Evolutionary conservation across 1,140 invertebrate genomes (phyloP).

Genomic region (Coboldia fuscipes): DNA sequence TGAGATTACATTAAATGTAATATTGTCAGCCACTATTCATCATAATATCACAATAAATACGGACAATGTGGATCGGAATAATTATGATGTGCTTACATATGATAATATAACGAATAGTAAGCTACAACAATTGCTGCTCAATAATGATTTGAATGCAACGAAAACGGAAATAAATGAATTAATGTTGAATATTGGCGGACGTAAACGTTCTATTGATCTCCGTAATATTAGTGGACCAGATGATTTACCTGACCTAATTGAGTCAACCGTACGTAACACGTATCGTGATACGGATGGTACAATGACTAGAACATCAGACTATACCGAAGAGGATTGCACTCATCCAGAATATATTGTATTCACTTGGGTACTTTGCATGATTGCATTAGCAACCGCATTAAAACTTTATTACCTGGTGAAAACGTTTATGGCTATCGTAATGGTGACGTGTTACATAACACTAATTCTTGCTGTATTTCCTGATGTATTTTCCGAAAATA

Average conservation of each 20-base stretch:
- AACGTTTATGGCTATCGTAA: conserved; percentile 51
- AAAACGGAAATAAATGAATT: background rate
- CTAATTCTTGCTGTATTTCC: conserved; percentile 39
- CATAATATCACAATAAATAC: conserved; percentile 21
- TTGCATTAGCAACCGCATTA: conserved; percentile 75
- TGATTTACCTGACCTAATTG: no score
- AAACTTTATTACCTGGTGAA: conserved; percentile 84
- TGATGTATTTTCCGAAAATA: conserved; percentile 13
- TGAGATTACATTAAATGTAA: background rate
- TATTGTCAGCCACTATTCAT: conserved; percentile 18
- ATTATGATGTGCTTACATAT: no score
- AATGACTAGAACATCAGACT: background rate
- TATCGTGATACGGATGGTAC: background rate
- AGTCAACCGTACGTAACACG: background rate
- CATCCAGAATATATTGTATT: conserved; percentile 78
- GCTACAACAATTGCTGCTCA: background rate
- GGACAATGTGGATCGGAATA: no score
- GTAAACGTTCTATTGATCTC: background rate
- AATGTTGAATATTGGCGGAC: background rate
- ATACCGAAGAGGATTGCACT: conserved; percentile 23
- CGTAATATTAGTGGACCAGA: no score
- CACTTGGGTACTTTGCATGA: conserved; percentile 81
- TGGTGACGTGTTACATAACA: conserved; percentile 46
- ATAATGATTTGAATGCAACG: background rate
- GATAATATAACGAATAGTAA: background rate